Conservation (phyloP, 2,113 vertebrate genomes). For the Sapayoa aenigma region DNA sequence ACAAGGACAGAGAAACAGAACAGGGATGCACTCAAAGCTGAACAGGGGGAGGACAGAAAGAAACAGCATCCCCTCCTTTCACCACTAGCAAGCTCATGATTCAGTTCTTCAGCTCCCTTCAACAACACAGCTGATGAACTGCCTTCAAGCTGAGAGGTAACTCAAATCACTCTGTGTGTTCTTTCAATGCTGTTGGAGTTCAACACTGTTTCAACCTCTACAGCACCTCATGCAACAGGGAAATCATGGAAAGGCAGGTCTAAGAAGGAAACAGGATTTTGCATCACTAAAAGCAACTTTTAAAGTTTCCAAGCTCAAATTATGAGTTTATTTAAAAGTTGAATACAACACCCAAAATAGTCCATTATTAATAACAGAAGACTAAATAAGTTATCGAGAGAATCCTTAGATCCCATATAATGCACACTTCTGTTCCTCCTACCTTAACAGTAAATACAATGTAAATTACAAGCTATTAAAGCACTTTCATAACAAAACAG, state of each 20-base stretch:
- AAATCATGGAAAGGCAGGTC: background rate
- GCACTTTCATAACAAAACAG: background rate
- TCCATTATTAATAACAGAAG: background rate
- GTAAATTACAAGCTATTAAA: background rate
- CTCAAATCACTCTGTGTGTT: background rate
- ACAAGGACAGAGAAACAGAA: background rate
- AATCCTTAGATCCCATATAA: fast-evolving
- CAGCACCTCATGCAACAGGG: fast-evolving
- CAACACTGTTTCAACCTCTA: background rate
- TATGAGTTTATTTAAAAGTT: background rate
- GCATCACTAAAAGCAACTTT: background rate
- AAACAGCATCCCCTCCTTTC: fast-evolving
- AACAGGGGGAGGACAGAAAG: background rate
- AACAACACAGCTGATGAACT: background rate
- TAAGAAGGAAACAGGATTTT: background rate
- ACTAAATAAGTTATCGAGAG: background rate
- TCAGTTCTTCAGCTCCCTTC: background rate
- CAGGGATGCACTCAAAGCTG: background rate
- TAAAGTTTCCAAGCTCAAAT: background rate
- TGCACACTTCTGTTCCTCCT: background rate
- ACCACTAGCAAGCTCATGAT: background rate
- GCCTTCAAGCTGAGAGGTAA: background rate
- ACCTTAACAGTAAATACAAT: background rate
- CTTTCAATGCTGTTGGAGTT: background rate
- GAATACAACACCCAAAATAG: background rate